Base-by-base conservation (phyloP, 1,140 invertebrate species). In the Drosophila grimshawi region DNA sequence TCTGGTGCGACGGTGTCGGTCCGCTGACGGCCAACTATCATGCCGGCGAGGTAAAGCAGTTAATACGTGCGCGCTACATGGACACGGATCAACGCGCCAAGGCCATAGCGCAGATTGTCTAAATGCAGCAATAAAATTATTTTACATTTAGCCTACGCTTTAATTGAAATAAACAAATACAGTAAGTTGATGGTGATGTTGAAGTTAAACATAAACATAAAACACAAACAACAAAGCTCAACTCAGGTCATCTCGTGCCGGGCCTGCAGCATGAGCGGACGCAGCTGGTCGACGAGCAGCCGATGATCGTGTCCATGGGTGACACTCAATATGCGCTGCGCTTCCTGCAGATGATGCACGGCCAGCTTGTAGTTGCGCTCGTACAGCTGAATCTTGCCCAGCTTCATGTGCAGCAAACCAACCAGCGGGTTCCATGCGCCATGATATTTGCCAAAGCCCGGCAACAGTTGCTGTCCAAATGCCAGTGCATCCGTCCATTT, bases 61-160 rank as follows among this genome's bases (percentile, higher is more conserved):
- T 99, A 10, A 96, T 99, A 68, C 95, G 97, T 86, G 98, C 98
- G 0, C 93, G 99, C 33, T 99, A 99, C 93, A 98, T 99, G 93
- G 98, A 99, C 92, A 99, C 97, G 2, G 97, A 98, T 76, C 94
- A 97, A 75, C 94, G 98, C 92, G 96, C 97, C 60, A 95, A 96
- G 52, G 93, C 97, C 35, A 93, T 98, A 3, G 61, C 83, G 1
- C 83, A 80, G 56, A 92, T 92, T 27, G 67, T 80, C 10, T 91
- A 86, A 71, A 49, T 8, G 11, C 5, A 10, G 11, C 5, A 65
- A 7, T 46, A 27, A 46, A 30, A 59, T 49, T 45, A 29, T 19
- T 43, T 27, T 29, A 33, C 41, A 56, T 3, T 45, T 63, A 65
- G 39, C 59, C 7, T 45, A 60, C 8, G 7, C 4, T 5, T 68